phyloP scores from a whole-genome alignment of 2,888 invertebrate genomes.

The Cartodere bifasciata region DNA sequence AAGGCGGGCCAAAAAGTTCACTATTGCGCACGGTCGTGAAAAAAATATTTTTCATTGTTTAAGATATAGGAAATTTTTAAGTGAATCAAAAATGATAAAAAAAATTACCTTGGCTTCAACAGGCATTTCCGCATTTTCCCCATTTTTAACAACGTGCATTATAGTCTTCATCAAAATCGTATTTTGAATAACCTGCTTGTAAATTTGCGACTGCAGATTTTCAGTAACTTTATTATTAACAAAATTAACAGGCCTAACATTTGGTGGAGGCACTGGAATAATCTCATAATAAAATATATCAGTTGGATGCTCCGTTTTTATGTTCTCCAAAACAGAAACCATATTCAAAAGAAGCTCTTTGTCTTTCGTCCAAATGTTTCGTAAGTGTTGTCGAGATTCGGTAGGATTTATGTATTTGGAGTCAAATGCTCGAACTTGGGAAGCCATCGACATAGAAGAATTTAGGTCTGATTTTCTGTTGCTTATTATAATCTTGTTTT shows the following conservation, averaged over 20 bases:
- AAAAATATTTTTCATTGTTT: too few species aligned
- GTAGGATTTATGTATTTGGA: constrained; percentile 29
- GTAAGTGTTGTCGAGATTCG: constrained; percentile 29
- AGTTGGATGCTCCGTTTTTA: constrained; percentile 46
- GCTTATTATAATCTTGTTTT: constrained; percentile 44
- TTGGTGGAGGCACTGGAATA: constrained; percentile 76
- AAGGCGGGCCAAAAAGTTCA: too few species aligned
- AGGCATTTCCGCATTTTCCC: constrained; percentile 30
- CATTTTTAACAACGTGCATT: constrained; percentile 46
- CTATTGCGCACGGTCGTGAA: too few species aligned
- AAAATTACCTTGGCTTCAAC: constrained; percentile 27
- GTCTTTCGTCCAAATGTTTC: constrained; percentile 60
- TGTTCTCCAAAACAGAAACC: constrained; percentile 51
- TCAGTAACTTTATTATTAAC: constrained; percentile 56
- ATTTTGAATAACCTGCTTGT: constrained; percentile 55
- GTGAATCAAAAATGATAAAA: too few species aligned
- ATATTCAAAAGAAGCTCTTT: constrained; percentile 52
- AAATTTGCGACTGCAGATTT: constrained; percentile 61
- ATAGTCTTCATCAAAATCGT: constrained; percentile 53
- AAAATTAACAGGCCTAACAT: constrained; percentile 65
- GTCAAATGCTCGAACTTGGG: constrained; percentile 16
- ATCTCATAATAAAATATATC: constrained; percentile 80
- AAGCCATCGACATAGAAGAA: constrained; percentile 4
- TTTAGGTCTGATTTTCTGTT: constrained; percentile 12
- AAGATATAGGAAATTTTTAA: too few species aligned